phyloP scores from a whole-genome alignment of 2,113 vertebrate genomes.

The Xyliphius kryptos region DNA sequence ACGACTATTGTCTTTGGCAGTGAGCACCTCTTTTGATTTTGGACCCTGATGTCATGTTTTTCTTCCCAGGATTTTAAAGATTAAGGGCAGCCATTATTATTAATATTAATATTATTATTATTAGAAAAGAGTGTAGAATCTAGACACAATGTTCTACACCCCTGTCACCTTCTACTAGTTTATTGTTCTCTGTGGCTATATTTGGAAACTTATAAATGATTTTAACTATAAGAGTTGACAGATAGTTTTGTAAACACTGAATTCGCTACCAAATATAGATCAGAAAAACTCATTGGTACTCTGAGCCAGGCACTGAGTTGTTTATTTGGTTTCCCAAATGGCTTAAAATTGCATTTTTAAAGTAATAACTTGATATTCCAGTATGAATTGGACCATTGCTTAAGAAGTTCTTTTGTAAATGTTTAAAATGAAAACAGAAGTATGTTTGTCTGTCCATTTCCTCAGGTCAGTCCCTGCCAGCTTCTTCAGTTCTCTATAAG shows the following conservation, averaged over 20 bases:
- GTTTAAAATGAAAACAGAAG: constrained; percentile 47
- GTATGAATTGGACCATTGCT: constrained; percentile 42
- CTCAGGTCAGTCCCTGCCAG: constrained; percentile 24
- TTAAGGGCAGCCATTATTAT: too few species aligned
- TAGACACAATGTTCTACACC: constrained; percentile 16
- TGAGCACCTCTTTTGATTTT: too few species aligned
- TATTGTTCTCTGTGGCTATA: constrained; percentile 30
- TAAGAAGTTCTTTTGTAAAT: constrained; percentile 47
- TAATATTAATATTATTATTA: too few species aligned
- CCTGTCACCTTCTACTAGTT: constrained; percentile 32
- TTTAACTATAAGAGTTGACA: constrained; percentile 46
- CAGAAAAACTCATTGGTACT: constrained; percentile 51
- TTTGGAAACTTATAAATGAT: constrained; percentile 34
- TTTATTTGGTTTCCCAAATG: constrained; percentile 59
- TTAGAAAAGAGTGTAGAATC: too few species aligned
- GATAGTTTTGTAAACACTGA: constrained; percentile 48
- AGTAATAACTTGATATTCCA: constrained; percentile 45
- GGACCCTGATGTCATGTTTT: too few species aligned
- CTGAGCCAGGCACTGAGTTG: constrained; percentile 49
- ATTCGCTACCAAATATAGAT: constrained; percentile 57
- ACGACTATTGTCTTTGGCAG: too few species aligned
- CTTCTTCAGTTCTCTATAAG: constrained; percentile 15
- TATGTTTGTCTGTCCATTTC: constrained; percentile 49
- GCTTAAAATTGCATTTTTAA: constrained; percentile 50
- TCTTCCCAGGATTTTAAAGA: too few species aligned